phyloP scores from a whole-genome alignment of 2,888 invertebrate genomes.

The Chymomyza caudatula region DNA sequence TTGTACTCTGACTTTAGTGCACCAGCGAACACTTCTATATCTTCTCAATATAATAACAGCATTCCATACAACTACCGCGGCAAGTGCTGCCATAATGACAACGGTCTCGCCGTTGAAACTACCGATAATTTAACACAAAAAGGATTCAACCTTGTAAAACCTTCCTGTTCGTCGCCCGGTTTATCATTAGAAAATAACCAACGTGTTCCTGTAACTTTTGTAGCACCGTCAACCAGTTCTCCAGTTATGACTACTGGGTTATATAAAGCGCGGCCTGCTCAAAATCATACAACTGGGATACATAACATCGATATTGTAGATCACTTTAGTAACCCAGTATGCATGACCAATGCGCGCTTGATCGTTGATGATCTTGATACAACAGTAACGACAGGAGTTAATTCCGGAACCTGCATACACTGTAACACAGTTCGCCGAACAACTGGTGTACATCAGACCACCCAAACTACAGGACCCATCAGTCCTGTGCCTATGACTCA shows the following conservation, averaged over 20 bases:
- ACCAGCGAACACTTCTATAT: conserved; percentile 41
- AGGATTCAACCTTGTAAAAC: conserved; percentile 30
- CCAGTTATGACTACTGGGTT: conserved; percentile 24
- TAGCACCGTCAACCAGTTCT: conserved; percentile 32
- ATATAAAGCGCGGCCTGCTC: conserved; percentile 4
- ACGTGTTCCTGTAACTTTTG: conserved; percentile 31
- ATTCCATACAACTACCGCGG: conserved; percentile 74
- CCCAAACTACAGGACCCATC: conserved; percentile 78
- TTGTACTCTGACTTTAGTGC: conserved; percentile 43
- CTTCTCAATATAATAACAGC: conserved; percentile 57
- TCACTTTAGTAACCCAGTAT: neutral
- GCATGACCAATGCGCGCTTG: neutral
- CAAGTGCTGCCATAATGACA: conserved; percentile 73
- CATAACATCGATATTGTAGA: conserved; percentile 1
- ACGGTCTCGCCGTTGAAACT: conserved; percentile 13
- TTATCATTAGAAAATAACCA: conserved; percentile 19
- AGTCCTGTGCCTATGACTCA: conserved; percentile 75
- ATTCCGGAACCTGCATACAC: conserved; percentile 74
- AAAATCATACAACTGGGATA: neutral
- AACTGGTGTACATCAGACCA: conserved; percentile 78
- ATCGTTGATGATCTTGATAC: conserved; percentile 42
- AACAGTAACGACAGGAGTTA: conserved; percentile 55
- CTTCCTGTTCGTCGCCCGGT: conserved; percentile 7
- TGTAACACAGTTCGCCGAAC: conserved; percentile 77
- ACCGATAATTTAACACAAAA: conserved; percentile 31